Percentiles rank a stretch among this genome's conserved stretches.
Conservation (phyloP, 2,113 vertebrate genomes). For the Girardinichthys multiradiatus region DNA sequence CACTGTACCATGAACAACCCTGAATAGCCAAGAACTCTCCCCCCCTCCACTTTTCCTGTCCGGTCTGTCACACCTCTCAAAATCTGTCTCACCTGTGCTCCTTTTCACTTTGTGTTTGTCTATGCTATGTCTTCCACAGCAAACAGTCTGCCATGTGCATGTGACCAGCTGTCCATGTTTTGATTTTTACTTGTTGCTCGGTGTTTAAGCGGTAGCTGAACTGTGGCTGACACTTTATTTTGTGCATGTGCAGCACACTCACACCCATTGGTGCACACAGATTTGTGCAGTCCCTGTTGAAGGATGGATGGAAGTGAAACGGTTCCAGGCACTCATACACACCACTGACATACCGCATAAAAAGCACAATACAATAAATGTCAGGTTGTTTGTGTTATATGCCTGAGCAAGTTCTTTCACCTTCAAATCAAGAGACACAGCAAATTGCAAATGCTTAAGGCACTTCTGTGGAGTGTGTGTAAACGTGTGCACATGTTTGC, state of each 20-base stretch:
- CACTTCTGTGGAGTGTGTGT: background rate
- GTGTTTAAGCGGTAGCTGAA: constrained; percentile 46
- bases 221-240: constrained; percentile 44
- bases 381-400: constrained; percentile 1
- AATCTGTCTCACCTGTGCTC: constrained; percentile 34
- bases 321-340: constrained; percentile 33
- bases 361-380: constrained; percentile 32
- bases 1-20: background rate
- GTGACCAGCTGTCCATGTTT: constrained; percentile 66
- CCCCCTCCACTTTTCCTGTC: constrained; percentile 23
- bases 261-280: background rate
- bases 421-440: constrained; percentile 12
- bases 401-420: constrained; percentile 35
- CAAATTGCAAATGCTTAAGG: background rate
- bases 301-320: constrained; percentile 12
- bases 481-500: background rate
- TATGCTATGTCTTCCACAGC: constrained; percentile 36
- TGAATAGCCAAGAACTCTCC: background rate
- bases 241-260: background rate
- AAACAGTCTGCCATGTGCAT: constrained; percentile 11
- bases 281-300: constrained; percentile 1
- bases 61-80: constrained; percentile 43
- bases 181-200: constrained; percentile 73
- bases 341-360: constrained; percentile 26
- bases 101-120: constrained; percentile 38